A percentile compares a stretch with the other conserved stretches of the same genome.
These are phyloP conservation scores for Pagrus major DNA, from an alignment of 2,113 vertebrate species.

Conservation along the genomic window DNA sequence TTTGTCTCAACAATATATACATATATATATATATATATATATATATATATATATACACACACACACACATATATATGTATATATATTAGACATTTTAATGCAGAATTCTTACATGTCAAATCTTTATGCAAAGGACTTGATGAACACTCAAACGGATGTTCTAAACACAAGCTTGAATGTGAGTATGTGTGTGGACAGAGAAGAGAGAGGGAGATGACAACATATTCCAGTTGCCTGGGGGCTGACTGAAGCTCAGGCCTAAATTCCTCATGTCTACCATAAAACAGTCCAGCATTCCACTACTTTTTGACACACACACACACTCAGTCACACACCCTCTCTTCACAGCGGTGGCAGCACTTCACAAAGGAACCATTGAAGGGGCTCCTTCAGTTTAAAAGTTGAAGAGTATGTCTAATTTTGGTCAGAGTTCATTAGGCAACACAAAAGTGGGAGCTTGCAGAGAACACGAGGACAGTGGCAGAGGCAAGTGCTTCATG, in stretches of 20 bases:
- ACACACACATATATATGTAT: no score
- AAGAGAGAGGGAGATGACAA: constrained; percentile 51
- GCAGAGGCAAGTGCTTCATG: constrained; percentile 84
- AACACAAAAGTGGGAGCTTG: constrained; percentile 84
- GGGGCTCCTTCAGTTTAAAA: constrained; percentile 83
- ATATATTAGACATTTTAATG: no score
- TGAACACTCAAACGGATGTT: not conserved
- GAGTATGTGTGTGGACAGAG: constrained; percentile 43
- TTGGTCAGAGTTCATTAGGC: constrained; percentile 88
- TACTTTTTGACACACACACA: constrained; percentile 50
- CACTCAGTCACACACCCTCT: constrained; percentile 55
- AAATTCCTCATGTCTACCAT: constrained; percentile 82
- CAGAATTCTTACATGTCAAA: no score
- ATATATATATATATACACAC: no score
- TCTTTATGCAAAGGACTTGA: not conserved
- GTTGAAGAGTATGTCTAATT: constrained; percentile 89
- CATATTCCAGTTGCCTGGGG: constrained; percentile 66
- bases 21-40: no score
- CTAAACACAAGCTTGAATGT: constrained; percentile 7
- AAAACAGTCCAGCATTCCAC: constrained; percentile 71
- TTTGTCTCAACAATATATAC: no score
- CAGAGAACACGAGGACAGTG: constrained; percentile 85
- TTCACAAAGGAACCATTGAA: constrained; percentile 86
- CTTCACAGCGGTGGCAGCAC: constrained; percentile 72
- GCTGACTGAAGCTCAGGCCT: constrained; percentile 64